Evolutionary conservation across 2,888 invertebrate species (phyloP).

Genomic region (Deroplatys truncata): DNA sequence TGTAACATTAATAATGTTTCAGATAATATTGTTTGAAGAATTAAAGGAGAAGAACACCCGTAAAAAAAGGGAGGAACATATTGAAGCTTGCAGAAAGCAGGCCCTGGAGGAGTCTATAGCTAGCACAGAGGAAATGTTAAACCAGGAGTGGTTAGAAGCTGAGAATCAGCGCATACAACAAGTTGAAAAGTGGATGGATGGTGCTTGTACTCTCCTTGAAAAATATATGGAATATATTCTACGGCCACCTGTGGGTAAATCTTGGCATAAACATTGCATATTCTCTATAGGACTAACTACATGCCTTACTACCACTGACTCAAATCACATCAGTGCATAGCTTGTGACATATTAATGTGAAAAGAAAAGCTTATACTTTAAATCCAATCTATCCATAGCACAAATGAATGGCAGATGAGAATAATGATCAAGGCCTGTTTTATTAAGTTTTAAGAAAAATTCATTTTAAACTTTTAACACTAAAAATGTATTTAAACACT

Average conservation of each 20-base stretch:
- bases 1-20: neutral
- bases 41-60: neutral
- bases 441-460: no score
- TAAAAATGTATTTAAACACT: no score
- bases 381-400: no score
- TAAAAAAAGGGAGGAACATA: neutral
- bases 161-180: neutral
- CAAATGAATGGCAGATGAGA: no score
- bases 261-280: no score
- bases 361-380: no score
- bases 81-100: neutral
- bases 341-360: no score
- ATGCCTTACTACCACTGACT: no score
- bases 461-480: no score
- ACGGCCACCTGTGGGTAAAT: neutral
- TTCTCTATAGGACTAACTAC: no score
- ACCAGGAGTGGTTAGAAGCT: neutral
- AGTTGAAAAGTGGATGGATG: neutral
- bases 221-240: neutral
- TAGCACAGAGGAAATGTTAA: neutral
- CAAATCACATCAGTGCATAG: no score
- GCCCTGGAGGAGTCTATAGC: neutral
- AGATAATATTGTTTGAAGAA: neutral
- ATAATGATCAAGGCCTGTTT: no score
- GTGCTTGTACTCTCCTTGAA: neutral